These are phyloP conservation scores for Thalassarche chlororhynchos DNA, from an alignment of 2,113 vertebrate species.

Conservation along the genomic window DNA sequence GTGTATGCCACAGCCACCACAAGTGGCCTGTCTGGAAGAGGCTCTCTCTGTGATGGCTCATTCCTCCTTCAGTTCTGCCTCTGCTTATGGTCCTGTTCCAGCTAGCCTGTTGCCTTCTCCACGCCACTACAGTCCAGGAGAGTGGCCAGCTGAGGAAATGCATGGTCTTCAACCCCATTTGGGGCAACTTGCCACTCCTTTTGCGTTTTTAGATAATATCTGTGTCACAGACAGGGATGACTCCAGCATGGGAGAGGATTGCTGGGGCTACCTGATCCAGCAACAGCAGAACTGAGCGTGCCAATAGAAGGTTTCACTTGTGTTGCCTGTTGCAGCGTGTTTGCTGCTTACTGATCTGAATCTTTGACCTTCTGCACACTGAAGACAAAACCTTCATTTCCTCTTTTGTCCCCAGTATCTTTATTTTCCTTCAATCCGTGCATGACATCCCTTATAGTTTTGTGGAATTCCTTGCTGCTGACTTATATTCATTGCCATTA, in stretches of 20 bases:
- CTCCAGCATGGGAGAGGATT: background rate
- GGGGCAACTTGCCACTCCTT: background rate
- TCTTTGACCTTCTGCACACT: background rate
- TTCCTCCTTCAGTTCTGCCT: background rate
- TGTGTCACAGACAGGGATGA: background rate
- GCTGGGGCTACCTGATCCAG: background rate
- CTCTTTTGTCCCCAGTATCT: background rate
- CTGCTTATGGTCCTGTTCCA: background rate
- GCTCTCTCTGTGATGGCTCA: background rate
- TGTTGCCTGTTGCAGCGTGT: background rate
- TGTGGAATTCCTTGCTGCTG: background rate
- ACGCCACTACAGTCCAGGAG: background rate
- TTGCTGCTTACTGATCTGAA: background rate
- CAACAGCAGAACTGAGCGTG: background rate
- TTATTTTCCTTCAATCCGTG: background rate
- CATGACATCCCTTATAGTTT: background rate
- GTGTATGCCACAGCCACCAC: background rate
- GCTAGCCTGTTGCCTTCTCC: background rate
- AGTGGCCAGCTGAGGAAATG: background rate
- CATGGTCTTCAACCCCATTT: background rate
- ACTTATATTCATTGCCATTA: background rate
- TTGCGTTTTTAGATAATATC: accelerated
- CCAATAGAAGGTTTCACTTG: background rate
- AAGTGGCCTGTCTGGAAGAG: background rate
- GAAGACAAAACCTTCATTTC: background rate